A percentile compares a stretch with the other conserved stretches of the same genome.
phyloP scores from a whole-genome alignment of 2,797 vertebrate species.

The Clamator glandarius region DNA sequence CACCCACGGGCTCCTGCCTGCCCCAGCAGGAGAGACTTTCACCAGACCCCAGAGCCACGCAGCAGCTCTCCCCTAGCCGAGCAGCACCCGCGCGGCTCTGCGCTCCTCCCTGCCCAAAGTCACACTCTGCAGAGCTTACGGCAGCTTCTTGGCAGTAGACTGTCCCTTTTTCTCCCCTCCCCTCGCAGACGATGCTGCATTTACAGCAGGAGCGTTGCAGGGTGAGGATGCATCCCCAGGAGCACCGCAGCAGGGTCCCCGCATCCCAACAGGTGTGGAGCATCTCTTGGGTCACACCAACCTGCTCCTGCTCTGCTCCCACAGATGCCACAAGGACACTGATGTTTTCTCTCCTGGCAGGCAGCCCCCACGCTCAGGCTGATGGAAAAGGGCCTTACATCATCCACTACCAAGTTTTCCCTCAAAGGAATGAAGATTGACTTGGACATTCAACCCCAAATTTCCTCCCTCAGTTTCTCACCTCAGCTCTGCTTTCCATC shows the following conservation, averaged over 20 bases:
- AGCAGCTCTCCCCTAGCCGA: slow-evolving; percentile 5
- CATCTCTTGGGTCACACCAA: not conserved
- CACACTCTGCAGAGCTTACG: slow-evolving; percentile 36
- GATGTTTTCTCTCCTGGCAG: not conserved
- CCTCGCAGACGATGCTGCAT: not conserved
- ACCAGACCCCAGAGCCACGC: not conserved
- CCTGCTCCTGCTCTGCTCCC: not conserved
- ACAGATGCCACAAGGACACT: not conserved
- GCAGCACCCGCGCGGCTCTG: not conserved
- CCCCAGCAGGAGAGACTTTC: not conserved
- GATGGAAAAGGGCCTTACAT: not conserved
- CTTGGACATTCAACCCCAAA: not conserved
- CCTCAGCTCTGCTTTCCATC: slow-evolving; percentile 11
- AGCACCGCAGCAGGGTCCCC: fast-evolving
- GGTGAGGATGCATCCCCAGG: not conserved
- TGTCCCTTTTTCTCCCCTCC: not conserved
- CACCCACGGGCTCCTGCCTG: not conserved
- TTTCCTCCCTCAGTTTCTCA: slow-evolving; percentile 27
- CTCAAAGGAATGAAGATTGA: not conserved
- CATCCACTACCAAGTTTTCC: not conserved
- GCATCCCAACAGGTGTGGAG: fast-evolving
- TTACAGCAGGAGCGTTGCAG: not conserved
- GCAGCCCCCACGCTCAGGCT: not conserved
- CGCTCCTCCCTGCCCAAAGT: slow-evolving; percentile 36
- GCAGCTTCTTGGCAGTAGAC: slow-evolving; percentile 56